These are phyloP conservation scores for Dorcus parallelipipedus DNA, from an alignment of 2,888 invertebrate species.

Conservation along the genomic window DNA sequence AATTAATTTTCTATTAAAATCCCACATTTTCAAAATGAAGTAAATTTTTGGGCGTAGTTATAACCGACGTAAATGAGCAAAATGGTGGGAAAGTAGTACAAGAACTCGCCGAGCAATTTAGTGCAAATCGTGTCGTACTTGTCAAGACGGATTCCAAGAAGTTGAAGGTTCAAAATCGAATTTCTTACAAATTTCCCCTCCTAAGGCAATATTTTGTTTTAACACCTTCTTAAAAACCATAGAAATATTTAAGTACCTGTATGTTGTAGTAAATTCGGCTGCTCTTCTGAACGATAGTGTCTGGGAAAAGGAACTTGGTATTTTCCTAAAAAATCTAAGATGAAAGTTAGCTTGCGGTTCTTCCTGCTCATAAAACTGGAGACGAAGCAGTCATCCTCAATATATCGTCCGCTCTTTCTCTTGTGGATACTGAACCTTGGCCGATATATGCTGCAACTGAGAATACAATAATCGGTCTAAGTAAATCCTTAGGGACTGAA, in stretches of 20 bases:
- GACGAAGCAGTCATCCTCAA: conserved; percentile 11
- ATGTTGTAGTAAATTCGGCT: conserved; percentile 13
- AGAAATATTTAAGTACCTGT: conserved; percentile 6
- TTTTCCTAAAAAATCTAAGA: neutral
- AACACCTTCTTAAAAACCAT: conserved; percentile 13
- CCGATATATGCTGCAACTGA: conserved; percentile 12
- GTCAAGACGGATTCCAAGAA: conserved; percentile 11
- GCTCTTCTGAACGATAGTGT: conserved; percentile 5
- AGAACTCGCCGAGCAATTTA: conserved; percentile 6
- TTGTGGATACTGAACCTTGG: neutral
- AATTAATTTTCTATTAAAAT: too few relatives aligned
- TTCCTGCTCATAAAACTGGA: conserved; percentile 9
- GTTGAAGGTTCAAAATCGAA: conserved; percentile 14
- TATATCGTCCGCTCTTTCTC: conserved; percentile 6
- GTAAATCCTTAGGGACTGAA: conserved; percentile 1
- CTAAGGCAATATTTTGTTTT: neutral
- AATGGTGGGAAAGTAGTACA: conserved; percentile 8
- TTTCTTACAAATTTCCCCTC: neutral
- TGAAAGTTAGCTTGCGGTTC: neutral
- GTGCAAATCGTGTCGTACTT: conserved; percentile 10
- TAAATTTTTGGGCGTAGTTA: conserved; percentile 13
- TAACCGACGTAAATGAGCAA: conserved; percentile 15
- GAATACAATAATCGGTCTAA: conserved; percentile 1
- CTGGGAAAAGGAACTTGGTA: conserved; percentile 12
- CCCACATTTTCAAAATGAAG: neutral